These are phyloP conservation scores for cat (Felis catus) DNA, from an alignment of 2,113 vertebrate genomes.

Conservation along the genomic window DNA sequence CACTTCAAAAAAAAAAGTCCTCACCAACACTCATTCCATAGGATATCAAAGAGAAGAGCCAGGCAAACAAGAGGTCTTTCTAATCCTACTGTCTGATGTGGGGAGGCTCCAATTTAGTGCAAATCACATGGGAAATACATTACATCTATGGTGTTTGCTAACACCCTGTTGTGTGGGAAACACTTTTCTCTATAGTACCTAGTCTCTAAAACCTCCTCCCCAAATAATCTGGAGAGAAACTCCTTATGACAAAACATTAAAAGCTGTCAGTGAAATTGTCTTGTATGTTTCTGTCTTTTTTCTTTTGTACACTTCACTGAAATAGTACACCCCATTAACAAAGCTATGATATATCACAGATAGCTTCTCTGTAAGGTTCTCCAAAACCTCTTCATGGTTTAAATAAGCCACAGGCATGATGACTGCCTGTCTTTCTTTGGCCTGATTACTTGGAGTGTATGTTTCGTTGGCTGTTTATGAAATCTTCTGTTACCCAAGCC, in stretches of 20 bases:
- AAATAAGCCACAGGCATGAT: not conserved
- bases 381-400: not conserved
- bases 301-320: not conserved
- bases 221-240: not conserved
- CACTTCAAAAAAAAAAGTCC: not conserved
- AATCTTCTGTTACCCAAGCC: conserved; percentile 65
- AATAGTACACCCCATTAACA: not conserved
- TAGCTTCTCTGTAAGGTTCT: not conserved
- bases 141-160: not conserved
- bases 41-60: not conserved
- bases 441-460: not conserved
- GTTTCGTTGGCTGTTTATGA: conserved; percentile 15
- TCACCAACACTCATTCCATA: not conserved
- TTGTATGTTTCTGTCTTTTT: not conserved
- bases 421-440: not conserved
- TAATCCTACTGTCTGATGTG: not conserved
- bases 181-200: not conserved
- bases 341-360: not conserved
- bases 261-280: not conserved
- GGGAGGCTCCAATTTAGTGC: not conserved
- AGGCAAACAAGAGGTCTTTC: not conserved
- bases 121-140: not conserved
- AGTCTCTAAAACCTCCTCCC: not conserved
- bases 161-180: not conserved
- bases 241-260: not conserved